phyloP scores from a whole-genome alignment of 2,113 vertebrate species.

The Zosterops pallidus region DNA sequence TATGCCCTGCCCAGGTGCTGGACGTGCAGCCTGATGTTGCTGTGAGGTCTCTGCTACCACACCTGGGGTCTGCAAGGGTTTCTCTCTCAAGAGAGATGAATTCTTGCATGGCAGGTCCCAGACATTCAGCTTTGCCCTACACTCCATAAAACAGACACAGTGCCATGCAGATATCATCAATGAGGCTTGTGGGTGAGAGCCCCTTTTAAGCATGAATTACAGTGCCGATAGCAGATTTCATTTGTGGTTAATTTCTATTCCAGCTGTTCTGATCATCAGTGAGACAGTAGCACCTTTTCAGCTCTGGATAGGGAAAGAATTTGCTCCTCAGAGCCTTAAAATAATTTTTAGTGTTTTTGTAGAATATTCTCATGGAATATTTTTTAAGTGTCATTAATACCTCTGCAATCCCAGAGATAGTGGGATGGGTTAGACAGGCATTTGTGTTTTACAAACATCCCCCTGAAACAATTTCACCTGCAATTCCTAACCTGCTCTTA shows the following conservation, averaged over 20 bases:
- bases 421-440: not conserved
- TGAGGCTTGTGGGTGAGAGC: not conserved
- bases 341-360: not conserved
- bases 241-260: not conserved
- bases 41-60: fast-evolving
- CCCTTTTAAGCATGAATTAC: not conserved
- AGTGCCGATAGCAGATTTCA: not conserved
- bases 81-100: not conserved
- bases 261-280: not conserved
- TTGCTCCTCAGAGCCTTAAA: not conserved
- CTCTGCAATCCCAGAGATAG: not conserved
- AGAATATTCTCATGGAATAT: not conserved
- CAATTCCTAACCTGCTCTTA: not conserved
- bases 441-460: not conserved
- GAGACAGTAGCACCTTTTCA: not conserved
- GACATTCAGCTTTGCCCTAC: not conserved
- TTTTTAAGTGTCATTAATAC: not conserved
- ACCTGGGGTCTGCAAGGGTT: not conserved
- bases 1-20: not conserved
- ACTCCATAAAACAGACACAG: not conserved
- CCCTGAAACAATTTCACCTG: not conserved
- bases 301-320: not conserved
- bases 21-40: not conserved
- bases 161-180: not conserved
- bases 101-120: not conserved